Conservation (phyloP, 2,797 vertebrate genomes). For the Ispidina lecontei region DNA sequence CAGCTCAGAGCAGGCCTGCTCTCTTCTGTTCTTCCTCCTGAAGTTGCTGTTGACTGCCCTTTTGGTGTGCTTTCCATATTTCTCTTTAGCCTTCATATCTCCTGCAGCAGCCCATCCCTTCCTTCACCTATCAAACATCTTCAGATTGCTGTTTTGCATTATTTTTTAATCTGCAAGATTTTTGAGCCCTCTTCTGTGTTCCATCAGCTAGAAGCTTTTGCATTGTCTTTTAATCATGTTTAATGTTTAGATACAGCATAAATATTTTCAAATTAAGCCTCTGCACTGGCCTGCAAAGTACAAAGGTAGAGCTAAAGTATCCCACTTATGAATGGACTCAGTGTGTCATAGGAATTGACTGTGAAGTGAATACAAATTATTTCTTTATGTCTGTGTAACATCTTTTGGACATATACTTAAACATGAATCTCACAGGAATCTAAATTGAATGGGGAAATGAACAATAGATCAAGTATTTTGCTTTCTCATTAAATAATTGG, state of each 20-base stretch:
- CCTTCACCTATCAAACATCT: not conserved
- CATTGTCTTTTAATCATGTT: not conserved
- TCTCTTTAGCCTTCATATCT: not conserved
- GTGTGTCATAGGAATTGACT: not conserved
- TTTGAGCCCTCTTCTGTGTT: not conserved
- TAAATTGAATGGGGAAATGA: not conserved
- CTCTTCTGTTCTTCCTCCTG: not conserved
- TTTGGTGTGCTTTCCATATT: not conserved
- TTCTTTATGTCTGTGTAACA: not conserved
- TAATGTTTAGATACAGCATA: not conserved
- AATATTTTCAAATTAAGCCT: not conserved
- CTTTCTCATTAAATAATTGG: not conserved
- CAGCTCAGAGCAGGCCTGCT: not conserved
- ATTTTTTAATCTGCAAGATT: not conserved
- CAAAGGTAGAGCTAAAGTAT: not conserved
- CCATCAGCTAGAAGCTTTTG: not conserved
- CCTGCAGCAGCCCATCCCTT: not conserved
- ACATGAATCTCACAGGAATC: not conserved
- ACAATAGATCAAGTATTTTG: not conserved
- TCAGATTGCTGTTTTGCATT: not conserved
- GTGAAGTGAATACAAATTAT: not conserved
- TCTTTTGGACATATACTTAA: not conserved
- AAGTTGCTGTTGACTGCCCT: not conserved
- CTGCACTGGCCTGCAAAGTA: not conserved
- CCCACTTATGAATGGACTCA: not conserved